These are phyloP conservation scores for Sinodicranocentrus sp. DNA, from an alignment of 2,888 invertebrate species.

Conservation along the genomic window DNA sequence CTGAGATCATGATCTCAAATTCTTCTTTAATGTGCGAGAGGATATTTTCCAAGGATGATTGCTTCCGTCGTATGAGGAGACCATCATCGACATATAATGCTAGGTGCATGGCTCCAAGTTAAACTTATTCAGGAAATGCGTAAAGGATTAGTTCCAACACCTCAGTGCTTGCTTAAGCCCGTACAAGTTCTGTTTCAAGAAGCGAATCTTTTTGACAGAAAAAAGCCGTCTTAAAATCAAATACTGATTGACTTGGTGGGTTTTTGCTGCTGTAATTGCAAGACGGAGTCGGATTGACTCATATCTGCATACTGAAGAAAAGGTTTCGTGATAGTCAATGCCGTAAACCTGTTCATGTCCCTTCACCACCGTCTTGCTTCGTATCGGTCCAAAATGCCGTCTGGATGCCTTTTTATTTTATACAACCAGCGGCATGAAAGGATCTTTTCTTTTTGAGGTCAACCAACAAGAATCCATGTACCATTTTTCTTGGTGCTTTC, in stretches of 20 bases:
- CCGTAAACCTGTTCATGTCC: slow-evolving; percentile 41
- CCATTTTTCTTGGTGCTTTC: slow-evolving; percentile 14
- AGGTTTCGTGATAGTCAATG: slow-evolving; percentile 42
- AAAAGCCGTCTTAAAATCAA: slow-evolving; percentile 5
- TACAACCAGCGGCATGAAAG: slow-evolving; percentile 39
- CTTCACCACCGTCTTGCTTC: slow-evolving; percentile 46
- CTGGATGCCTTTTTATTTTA: slow-evolving; percentile 22
- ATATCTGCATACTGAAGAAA: slow-evolving; percentile 40
- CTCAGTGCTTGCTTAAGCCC: slow-evolving; percentile 72
- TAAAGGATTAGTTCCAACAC: slow-evolving; percentile 67
- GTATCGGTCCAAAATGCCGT: neutral
- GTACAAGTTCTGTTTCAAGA: slow-evolving; percentile 65
- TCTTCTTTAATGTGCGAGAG: neutral
- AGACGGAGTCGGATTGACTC: slow-evolving; percentile 38
- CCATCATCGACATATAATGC: slow-evolving; percentile 33
- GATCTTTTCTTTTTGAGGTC: neutral
- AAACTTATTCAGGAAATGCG: slow-evolving; percentile 27
- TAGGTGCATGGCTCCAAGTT: slow-evolving; percentile 23
- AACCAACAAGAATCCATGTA: slow-evolving; percentile 38
- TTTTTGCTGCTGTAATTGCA: slow-evolving; percentile 15
- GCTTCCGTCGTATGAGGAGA: neutral
- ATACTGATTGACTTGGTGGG: neutral
- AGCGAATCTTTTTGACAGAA: slow-evolving; percentile 46
- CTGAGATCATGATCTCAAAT: slow-evolving; percentile 15
- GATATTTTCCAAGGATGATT: neutral